These are phyloP conservation scores for Pangasius macronema DNA, from an alignment of 2,797 vertebrate genomes.

Conservation along the genomic window DNA sequence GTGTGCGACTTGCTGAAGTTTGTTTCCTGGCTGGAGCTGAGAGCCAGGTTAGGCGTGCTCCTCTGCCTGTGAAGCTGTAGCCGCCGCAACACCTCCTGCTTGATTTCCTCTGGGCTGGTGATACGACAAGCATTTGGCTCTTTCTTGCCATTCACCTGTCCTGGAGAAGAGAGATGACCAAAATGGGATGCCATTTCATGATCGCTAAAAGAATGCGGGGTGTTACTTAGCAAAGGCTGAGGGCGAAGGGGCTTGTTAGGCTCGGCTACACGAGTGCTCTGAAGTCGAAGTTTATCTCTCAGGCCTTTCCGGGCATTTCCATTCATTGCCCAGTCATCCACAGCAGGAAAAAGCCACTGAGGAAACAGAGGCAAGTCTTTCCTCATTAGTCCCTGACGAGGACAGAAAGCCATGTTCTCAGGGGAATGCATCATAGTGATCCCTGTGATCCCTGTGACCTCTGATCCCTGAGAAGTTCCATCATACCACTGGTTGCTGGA, in stretches of 20 bases:
- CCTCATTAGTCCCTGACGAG: conserved; percentile 66
- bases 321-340: conserved; percentile 72
- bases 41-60: conserved; percentile 80
- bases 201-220: conserved; percentile 13
- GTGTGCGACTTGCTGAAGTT: conserved; percentile 74
- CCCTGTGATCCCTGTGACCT: conserved; percentile 64
- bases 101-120: conserved; percentile 82
- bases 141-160: conserved; percentile 55
- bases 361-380: conserved; percentile 78
- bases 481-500: conserved; percentile 79
- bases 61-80: conserved; percentile 83
- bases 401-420: conserved; percentile 68
- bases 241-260: conserved; percentile 76
- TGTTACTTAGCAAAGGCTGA: conserved; percentile 60
- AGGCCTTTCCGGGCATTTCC: conserved; percentile 77
- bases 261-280: conserved; percentile 78
- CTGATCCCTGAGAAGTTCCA: conserved; percentile 67
- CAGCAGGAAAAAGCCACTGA: conserved; percentile 77
- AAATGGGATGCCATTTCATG: background rate
- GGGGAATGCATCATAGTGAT: conserved; percentile 63
- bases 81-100: conserved; percentile 80
- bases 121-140: conserved; percentile 64
- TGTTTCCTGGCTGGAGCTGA: conserved; percentile 61
- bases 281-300: conserved; percentile 83
- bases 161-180: conserved; percentile 52